Percentiles rank a stretch among this genome's conserved stretches.
phyloP scores from a whole-genome alignment of 1,140 invertebrate genomes.

The Antheraea mylitta region DNA sequence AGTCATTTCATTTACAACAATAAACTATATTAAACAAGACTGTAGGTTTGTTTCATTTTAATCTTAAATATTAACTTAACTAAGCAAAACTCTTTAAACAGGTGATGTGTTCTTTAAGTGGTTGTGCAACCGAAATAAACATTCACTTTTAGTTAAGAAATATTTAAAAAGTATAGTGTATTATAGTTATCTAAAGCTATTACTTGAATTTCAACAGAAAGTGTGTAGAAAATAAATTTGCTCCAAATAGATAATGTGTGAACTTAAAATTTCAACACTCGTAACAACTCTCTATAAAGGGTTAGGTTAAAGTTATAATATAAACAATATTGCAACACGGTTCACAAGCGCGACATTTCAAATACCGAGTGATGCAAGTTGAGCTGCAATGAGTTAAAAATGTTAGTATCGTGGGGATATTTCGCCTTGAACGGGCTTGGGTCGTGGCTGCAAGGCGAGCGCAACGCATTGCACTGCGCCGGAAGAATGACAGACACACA shows the following conservation, averaged over 20 bases:
- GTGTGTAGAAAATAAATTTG: background rate
- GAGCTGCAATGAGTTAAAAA: constrained; percentile 56
- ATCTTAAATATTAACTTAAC: no score
- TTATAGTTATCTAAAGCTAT: background rate
- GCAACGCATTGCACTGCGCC: constrained; percentile 36
- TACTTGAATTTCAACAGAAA: background rate
- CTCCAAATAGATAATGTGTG: background rate
- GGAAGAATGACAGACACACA: constrained; percentile 46
- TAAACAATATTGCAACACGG: constrained; percentile 44
- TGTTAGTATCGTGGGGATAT: constrained; percentile 66
- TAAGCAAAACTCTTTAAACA: no score
- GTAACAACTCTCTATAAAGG: constrained; percentile 34
- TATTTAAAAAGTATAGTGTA: no score
- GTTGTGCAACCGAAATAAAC: background rate
- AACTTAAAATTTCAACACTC: constrained; percentile 20
- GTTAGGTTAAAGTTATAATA: constrained; percentile 39
- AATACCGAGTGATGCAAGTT: constrained; percentile 51
- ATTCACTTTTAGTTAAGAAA: background rate
- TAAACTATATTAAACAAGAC: no score
- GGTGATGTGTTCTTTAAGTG: no score
- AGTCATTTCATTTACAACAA: no score
- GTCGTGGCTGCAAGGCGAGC: constrained; percentile 17
- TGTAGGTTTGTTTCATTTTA: no score
- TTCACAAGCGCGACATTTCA: constrained; percentile 53
- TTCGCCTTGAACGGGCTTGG: constrained; percentile 44